Base-by-base conservation (phyloP, 2,888 invertebrate genomes). In the Tridacna gigas region DNA sequence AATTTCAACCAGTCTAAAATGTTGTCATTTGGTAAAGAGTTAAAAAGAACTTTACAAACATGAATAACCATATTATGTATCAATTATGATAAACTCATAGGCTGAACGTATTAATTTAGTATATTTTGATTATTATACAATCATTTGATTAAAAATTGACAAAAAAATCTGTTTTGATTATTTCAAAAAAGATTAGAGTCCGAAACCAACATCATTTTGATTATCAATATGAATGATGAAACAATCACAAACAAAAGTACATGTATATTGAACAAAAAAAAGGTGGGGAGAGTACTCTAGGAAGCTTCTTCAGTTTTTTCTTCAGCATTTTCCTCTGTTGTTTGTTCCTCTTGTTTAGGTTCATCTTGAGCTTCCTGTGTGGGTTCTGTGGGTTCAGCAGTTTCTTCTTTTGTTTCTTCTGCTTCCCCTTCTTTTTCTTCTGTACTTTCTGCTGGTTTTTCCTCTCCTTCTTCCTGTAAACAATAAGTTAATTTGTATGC, bases 261-360 rank as follows among this genome's bases (percentile, higher is more conserved):
- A n/a, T n/a, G n/a, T n/a, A 37, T 37, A 37, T 37, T 37, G 37
- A 37, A 37, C 37, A 37, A 18, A 69, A 20, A 71, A 25, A 69
- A 22, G 51, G n/a, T 47, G 63, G 75, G 65, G n/a, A 65, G 60
- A 74, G 37, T 26, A 28, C 45, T 61, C 71, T 80, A 80, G 25
- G 80, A 75, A 51, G 75, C 75, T 69, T 83, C 80, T 37, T 47
- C 74, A 47, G 48, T 74, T 48, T 77, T 77, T 69, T 74, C 74
- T 47, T 60, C 80, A 51, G 80, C 73, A 61, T 65, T 77, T 26
- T 79, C 51, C 76, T 77, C 86, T 67, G 76, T 69, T 51, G 74
- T 63, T 37, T 81, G 74, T 25, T 65, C 25, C 65, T 71, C 56
- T 77, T 69, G 79, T 79, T 80, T 79, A 37, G 28, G 61, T 37